Conservation (phyloP, 2,113 vertebrate genomes). For the Planiliza haematocheilus region DNA sequence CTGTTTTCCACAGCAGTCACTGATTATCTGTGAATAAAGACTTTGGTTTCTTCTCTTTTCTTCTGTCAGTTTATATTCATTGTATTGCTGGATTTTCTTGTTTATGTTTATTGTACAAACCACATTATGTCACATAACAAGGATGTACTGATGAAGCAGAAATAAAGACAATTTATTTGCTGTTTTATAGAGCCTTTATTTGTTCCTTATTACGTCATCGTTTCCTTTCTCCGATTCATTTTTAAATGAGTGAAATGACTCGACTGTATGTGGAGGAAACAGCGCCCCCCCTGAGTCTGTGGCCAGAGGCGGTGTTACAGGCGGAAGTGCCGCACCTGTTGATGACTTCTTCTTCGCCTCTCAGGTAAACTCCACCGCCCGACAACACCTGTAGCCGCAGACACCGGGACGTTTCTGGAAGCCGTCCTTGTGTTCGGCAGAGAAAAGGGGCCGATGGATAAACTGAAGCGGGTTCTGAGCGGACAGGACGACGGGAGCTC, state of each 20-base stretch:
- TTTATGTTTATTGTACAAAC: too few species aligned
- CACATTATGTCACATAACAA: too few species aligned
- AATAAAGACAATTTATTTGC: too few species aligned
- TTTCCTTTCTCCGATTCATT: not conserved
- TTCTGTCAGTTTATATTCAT: too few species aligned
- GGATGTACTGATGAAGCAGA: too few species aligned
- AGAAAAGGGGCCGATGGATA: slow-evolving; percentile 82
- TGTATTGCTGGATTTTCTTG: too few species aligned
- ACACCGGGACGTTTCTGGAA: not conserved
- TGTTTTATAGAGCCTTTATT: too few species aligned
- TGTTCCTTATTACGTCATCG: not conserved
- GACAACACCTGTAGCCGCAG: not conserved
- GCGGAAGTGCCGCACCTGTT: slow-evolving; percentile 80
- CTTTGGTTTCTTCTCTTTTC: too few species aligned
- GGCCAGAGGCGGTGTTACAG: slow-evolving; percentile 51
- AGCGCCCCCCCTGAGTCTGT: slow-evolving; percentile 7
- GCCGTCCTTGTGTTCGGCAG: too few species aligned
- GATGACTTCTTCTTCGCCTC: not conserved
- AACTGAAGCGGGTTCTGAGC: slow-evolving; percentile 90
- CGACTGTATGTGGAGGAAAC: slow-evolving; percentile 25
- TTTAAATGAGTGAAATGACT: not conserved
- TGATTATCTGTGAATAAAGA: too few species aligned
- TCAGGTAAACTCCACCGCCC: not conserved
- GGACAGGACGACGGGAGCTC: slow-evolving; percentile 81
- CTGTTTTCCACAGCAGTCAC: too few species aligned